These are phyloP conservation scores for Battus philenor DNA, from an alignment of 1,140 invertebrate species.

Conservation along the genomic window DNA sequence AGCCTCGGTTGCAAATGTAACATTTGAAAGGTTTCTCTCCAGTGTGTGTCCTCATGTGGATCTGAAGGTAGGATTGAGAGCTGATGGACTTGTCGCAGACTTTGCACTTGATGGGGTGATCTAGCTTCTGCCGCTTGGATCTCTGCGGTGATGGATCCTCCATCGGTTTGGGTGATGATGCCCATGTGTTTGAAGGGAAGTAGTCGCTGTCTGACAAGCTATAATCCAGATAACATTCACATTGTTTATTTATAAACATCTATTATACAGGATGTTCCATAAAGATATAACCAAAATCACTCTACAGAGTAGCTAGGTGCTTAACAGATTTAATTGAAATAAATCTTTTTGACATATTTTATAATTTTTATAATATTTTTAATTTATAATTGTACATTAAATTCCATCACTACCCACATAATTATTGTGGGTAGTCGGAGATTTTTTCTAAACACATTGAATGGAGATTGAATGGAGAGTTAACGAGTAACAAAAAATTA, in stretches of 20 bases:
- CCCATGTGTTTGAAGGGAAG: slow-evolving; percentile 57
- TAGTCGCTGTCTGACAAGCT: slow-evolving; percentile 52
- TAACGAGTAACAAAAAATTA: too few species aligned
- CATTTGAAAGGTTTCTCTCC: slow-evolving; percentile 83
- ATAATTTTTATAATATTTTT: neutral
- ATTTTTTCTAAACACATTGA: too few species aligned
- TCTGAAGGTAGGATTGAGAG: slow-evolving; percentile 49
- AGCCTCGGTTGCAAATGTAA: slow-evolving; percentile 81
- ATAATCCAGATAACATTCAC: too few species aligned
- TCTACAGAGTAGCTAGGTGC: neutral
- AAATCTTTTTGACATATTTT: neutral
- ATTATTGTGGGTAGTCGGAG: too few species aligned
- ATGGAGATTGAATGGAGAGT: too few species aligned
- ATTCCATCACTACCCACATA: too few species aligned
- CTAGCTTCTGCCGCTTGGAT: slow-evolving; percentile 9
- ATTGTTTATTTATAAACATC: neutral
- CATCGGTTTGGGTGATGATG: slow-evolving; percentile 27
- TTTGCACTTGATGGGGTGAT: slow-evolving; percentile 21
- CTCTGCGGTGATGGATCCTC: slow-evolving; percentile 12
- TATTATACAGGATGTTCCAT: neutral
- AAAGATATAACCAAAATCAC: neutral
- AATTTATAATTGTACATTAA: neutral
- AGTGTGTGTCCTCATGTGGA: slow-evolving; percentile 77
- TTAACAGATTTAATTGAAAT: neutral
- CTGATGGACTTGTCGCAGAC: slow-evolving; percentile 47